Base-by-base conservation (phyloP, 1,140 invertebrate genomes). In the Bombus difficillimus region DNA sequence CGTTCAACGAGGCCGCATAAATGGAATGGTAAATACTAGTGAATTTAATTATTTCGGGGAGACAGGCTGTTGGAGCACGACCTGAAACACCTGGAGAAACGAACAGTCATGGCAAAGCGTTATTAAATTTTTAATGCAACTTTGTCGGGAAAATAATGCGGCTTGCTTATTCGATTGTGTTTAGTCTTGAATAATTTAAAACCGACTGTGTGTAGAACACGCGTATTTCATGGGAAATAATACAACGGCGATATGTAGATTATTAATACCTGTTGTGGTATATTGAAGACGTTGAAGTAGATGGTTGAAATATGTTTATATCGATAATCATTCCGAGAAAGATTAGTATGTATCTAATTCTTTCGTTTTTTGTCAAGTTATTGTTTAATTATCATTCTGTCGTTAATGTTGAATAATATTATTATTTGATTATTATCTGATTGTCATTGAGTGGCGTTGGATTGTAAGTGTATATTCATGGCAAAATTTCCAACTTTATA, bases 11-110 rank as follows among this genome's bases (percentile, higher is more conserved):
- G 9, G 25, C 13, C 73, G 74, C n/a, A 69, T 37, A 41, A 79
- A 80, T 64, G 53, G 25, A 62, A 64, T 64, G 39, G 77, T 89
- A 83, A 89, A 85, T 82, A 88, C 72, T 76, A 64, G 53, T 43
- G 71, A 72, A 82, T 88, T 86, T 90, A 86, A 91, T 91, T 90
- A 88, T 78, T 88, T 81, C 79, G 9, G 12, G n/a, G 64, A n/a
- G 25, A n/a, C 41, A 25, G 34, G 59, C 62, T 41, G 28, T 66
- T 73, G 64, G 68, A 72, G 72, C 41, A 4, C 62, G 80, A 10
- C 34, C 22, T 10, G 72, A 72, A 86, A 74, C 71, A 82, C 47
- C 64, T 68, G 72, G 34, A 53, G 79, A 76, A 64, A 47, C 32
- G 69, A 74, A 81, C 62, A 37, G 72, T 68, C 59, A 6, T 41